Conservation (phyloP, 2,113 vertebrate species). For the Gorilla gorilla region DNA sequence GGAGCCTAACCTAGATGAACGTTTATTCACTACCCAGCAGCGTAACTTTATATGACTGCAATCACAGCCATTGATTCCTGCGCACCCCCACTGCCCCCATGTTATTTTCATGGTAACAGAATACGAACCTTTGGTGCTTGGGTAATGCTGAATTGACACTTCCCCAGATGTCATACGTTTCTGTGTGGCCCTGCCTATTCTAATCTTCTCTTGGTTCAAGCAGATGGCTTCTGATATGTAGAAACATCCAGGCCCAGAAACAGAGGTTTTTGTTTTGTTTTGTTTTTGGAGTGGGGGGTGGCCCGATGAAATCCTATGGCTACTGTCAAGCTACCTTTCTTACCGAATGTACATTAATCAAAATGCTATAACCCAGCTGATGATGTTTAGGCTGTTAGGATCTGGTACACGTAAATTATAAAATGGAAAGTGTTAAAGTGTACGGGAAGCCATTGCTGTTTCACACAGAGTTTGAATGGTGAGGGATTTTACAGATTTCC, state of each 20-base stretch:
- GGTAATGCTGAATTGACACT: not conserved
- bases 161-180: not conserved
- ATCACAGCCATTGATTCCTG: not conserved
- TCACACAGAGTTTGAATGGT: not conserved
- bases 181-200: not conserved
- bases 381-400: not conserved
- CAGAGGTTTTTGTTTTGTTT: not conserved
- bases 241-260: not conserved
- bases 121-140: not conserved
- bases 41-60: not conserved
- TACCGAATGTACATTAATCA: not conserved
- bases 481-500: not conserved
- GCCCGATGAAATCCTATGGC: not conserved
- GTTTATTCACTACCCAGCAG: rapidly evolving
- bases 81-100: not conserved
- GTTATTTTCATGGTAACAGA: not conserved
- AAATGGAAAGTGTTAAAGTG: not conserved
- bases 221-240: not conserved
- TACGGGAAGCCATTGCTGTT: not conserved
- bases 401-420: not conserved
- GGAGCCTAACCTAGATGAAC: rapidly evolving
- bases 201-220: not conserved
- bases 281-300: not conserved
- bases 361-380: not conserved
- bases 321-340: not conserved